Conservation (phyloP, 2,797 vertebrate species). For the Nyctalus aviator region DNA sequence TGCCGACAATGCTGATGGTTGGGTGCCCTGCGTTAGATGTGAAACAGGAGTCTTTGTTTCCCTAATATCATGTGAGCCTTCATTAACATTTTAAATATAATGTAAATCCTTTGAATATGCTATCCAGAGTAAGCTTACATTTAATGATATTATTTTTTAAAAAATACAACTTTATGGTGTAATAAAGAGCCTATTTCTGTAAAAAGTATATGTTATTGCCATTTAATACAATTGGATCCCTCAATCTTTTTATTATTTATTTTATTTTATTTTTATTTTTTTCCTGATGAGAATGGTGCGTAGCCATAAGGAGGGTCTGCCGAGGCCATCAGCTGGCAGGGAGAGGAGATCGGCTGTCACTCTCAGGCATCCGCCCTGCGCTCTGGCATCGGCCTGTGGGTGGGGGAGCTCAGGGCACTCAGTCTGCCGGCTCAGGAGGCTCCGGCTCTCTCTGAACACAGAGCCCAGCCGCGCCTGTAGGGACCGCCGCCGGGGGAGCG, state of each 20-base stretch:
- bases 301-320: background rate
- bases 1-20: background rate
- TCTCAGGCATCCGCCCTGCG: too few relatives aligned
- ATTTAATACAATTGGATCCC: background rate
- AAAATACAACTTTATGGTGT: background rate
- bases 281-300: background rate
- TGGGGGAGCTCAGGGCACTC: background rate
- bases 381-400: background rate
- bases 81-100: conserved; percentile 26
- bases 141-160: background rate
- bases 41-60: conserved; percentile 13
- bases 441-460: background rate
- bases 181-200: conserved; percentile 23
- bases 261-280: background rate
- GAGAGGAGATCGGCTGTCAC: background rate
- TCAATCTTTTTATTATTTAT: background rate
- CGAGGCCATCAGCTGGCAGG: background rate
- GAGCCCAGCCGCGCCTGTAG: background rate
- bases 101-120: background rate
- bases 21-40: background rate
- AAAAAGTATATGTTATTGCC: background rate
- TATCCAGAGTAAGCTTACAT: background rate
- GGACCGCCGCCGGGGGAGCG: background rate
- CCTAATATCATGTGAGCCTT: background rate
- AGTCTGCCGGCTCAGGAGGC: background rate